Evolutionary conservation across 2,113 vertebrate species (phyloP), one percentile per base, ranked within the genome.

Genomic region (Xiphias gladius): DNA sequence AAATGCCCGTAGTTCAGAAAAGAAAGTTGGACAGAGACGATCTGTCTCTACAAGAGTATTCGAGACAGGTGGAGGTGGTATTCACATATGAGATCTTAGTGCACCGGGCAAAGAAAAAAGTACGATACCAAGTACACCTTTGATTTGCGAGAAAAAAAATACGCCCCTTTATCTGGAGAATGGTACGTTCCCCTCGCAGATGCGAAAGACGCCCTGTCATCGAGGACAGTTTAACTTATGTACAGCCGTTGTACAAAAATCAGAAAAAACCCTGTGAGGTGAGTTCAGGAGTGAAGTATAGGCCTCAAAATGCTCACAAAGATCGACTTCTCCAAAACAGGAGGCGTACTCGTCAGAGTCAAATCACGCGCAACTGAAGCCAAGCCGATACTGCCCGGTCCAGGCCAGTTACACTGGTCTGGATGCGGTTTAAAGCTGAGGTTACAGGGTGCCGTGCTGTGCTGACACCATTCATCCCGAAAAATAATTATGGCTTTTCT

Each of bases 201-300:
- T 30, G 70, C 59, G 74, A 75, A 41, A 61, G 48, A 73, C 64
- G 28, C 79, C 73, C 64, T 19, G 24, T 74, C 68, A 13, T 67
- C 72, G 66, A 43, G 80, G 80, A 80, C 72, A 39, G 32, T 68
- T 78, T 61, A 6, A 20, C 35, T 73, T 43, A 35, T 81, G 76
- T 79, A 76, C 77, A 87, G 68, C 64, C 71, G 82, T 79, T 55
- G 76, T 88, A 82, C 66, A 82, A 84, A 88, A 35, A 35, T 4
- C 3, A 35, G 6, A 35, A 35, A 35, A 35, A 80, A 79, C 73
- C 66, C 84, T 55, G 81, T 62, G 54, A 65, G 84, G 65, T 78
- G 80, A 71, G 68, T 72, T 67, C 93, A 96, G 96, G 95, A 97
- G 96, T 96, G 96, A 97, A 97, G 96, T 96, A 96, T 95, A 93